phyloP scores from a whole-genome alignment of 2,888 invertebrate species.

The Myathropa florea region DNA sequence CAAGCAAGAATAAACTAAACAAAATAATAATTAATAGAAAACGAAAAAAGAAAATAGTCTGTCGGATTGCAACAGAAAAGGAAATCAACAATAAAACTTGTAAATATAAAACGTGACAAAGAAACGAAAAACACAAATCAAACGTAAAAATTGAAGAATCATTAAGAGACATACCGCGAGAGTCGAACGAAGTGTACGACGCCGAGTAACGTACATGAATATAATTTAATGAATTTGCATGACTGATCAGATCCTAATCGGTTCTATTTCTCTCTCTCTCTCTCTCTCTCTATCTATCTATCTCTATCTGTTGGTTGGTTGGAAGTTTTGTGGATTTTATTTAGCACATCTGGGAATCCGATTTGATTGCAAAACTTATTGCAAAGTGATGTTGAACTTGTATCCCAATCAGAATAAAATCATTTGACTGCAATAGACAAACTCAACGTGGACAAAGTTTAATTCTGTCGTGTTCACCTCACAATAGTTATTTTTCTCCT shows the following conservation, averaged over 20 bases:
- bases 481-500: no score
- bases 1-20: conserved; percentile 43
- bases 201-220: not conserved
- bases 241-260: conserved; percentile 61
- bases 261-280: conserved; percentile 24
- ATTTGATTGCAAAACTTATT: no score
- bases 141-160: conserved; percentile 8
- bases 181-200: not conserved
- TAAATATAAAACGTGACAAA: conserved; percentile 48
- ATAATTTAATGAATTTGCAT: conserved; percentile 56
- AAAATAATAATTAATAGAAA: conserved; percentile 34
- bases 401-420: no score
- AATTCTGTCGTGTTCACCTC: no score
- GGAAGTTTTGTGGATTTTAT: no score
- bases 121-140: conserved; percentile 17
- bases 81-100: not conserved
- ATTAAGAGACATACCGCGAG: conserved; percentile 20
- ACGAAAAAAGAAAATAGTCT: conserved; percentile 6
- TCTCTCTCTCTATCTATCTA: not conserved
- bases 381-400: no score
- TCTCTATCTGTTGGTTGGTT: no score
- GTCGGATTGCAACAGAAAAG: not conserved
- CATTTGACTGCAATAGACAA: no score
- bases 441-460: no score
- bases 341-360: no score